These are phyloP conservation scores for Chromis chromis DNA, from an alignment of 2,797 vertebrate species.

Conservation along the genomic window DNA sequence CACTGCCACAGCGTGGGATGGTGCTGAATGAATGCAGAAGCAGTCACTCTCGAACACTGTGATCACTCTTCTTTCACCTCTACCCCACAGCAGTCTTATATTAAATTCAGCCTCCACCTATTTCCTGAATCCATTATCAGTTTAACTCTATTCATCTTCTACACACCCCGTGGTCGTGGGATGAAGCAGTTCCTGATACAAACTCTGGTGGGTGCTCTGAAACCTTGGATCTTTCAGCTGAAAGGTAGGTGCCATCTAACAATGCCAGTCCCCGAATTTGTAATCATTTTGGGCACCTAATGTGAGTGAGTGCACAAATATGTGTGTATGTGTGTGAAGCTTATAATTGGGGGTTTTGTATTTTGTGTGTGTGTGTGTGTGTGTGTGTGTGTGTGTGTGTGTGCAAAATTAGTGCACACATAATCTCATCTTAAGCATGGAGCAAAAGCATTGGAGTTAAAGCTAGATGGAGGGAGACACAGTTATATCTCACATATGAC, in stretches of 20 bases:
- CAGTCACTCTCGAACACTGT: slow-evolving; percentile 47
- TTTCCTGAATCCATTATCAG: slow-evolving; percentile 74
- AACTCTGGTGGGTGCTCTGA: slow-evolving; percentile 58
- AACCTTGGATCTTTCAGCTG: slow-evolving; percentile 54
- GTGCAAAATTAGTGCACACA: slow-evolving; percentile 14
- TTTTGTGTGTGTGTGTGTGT: slow-evolving; percentile 10
- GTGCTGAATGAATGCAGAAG: slow-evolving; percentile 62
- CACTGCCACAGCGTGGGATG: slow-evolving; percentile 40
- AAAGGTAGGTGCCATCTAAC: slow-evolving; percentile 21
- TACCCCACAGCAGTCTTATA: slow-evolving; percentile 63
- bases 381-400: slow-evolving; percentile 7
- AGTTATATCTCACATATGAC: not conserved
- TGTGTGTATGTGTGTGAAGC: slow-evolving; percentile 9
- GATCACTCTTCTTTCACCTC: slow-evolving; percentile 63
- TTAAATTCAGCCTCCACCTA: slow-evolving; percentile 66
- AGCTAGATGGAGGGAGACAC: slow-evolving; percentile 31
- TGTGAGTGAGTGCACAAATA: slow-evolving; percentile 37
- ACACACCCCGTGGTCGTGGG: slow-evolving; percentile 27
- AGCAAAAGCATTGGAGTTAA: too few species aligned
- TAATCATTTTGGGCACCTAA: slow-evolving; percentile 59
- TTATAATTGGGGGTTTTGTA: slow-evolving; percentile 30
- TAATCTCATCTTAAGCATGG: slow-evolving; percentile 58
- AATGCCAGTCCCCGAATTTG: slow-evolving; percentile 13
- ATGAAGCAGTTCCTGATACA: slow-evolving; percentile 43
- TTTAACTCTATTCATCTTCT: slow-evolving; percentile 72